These are phyloP conservation scores for Silurus meridionalis DNA, from an alignment of 2,113 vertebrate species.

Conservation along the genomic window DNA sequence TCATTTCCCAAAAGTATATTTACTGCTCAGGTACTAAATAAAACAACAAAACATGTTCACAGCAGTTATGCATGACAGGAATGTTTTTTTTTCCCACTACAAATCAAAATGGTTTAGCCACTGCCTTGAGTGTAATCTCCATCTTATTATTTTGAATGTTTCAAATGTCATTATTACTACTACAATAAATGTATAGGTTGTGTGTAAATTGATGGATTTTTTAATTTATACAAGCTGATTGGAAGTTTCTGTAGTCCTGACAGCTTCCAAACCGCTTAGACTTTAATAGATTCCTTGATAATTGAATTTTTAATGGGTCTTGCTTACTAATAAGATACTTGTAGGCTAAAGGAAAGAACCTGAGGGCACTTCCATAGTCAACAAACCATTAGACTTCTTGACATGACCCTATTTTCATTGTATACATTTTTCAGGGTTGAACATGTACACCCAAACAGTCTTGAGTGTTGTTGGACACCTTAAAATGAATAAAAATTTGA, in stretches of 20 bases:
- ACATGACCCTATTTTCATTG: background rate
- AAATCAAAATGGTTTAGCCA: slow-evolving; percentile 20
- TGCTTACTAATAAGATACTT: background rate
- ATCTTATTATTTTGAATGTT: background rate
- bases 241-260: background rate
- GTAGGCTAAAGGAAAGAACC: background rate
- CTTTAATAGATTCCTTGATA: background rate
- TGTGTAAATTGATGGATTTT: slow-evolving; percentile 15
- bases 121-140: background rate
- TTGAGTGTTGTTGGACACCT: background rate
- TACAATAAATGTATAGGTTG: background rate
- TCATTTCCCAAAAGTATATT: slow-evolving; percentile 29
- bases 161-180: slow-evolving; percentile 21
- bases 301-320: background rate
- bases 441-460: slow-evolving; percentile 1
- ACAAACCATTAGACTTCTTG: background rate
- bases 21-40: slow-evolving; percentile 38
- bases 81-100: slow-evolving; percentile 15
- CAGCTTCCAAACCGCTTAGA: background rate
- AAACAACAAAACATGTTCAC: slow-evolving; percentile 38
- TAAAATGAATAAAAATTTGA: background rate
- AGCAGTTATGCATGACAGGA: slow-evolving; percentile 37
- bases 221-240: slow-evolving; percentile 12
- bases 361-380: background rate
- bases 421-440: background rate